These are phyloP conservation scores for Deilephila porcellus DNA, from an alignment of 2,888 invertebrate genomes.

Conservation along the genomic window DNA sequence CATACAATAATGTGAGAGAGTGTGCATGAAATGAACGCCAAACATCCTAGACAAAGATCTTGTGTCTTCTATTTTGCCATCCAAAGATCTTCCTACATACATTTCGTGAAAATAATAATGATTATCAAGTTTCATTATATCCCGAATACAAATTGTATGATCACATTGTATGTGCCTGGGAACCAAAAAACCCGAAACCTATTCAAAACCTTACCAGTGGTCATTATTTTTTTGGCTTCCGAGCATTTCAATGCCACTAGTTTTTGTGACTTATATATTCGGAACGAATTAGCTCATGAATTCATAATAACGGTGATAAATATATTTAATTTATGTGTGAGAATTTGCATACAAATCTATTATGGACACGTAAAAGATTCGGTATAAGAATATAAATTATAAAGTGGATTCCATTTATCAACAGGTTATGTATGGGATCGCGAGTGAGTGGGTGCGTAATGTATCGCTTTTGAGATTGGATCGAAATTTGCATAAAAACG, in stretches of 20 bases:
- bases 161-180: background rate
- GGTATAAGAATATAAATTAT: constrained; percentile 11
- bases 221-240: constrained; percentile 10
- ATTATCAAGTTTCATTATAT: background rate
- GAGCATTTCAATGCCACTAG: constrained; percentile 5
- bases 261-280: background rate
- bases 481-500: constrained; percentile 22
- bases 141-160: background rate
- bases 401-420: constrained; percentile 13
- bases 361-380: constrained; percentile 2
- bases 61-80: too few relatives aligned
- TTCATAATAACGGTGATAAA: background rate
- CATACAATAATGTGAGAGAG: too few relatives aligned
- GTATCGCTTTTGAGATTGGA: constrained; percentile 13
- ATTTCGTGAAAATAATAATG: too few relatives aligned
- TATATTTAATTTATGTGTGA: background rate
- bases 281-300: constrained; percentile 23
- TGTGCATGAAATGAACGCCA: background rate
- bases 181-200: constrained; percentile 7
- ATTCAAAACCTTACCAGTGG: background rate
- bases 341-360: constrained; percentile 25
- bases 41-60: background rate
- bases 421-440: constrained; percentile 14
- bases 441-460: constrained; percentile 13
- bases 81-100: too few relatives aligned